Percentiles rank a stretch among this genome's conserved stretches.
Conservation (phyloP, 2,797 vertebrate species). For the Lithobates pipiens region DNA sequence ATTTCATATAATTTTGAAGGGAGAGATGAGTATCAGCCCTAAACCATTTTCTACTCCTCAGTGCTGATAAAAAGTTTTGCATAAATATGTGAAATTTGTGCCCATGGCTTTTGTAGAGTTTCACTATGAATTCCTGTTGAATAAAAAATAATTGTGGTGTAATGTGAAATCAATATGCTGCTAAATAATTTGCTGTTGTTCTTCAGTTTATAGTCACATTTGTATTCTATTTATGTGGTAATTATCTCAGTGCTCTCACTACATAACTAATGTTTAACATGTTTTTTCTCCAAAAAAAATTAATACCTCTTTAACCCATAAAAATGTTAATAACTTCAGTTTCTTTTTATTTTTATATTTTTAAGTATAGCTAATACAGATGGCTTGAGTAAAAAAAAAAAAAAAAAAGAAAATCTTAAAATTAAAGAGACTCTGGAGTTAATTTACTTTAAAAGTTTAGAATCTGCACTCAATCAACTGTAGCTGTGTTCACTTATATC, state of each 20-base stretch:
- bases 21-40: conserved; percentile 28
- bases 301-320: neutral
- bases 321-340: neutral
- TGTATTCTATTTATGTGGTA: neutral
- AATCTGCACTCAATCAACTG: no score
- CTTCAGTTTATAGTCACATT: neutral
- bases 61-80: conserved; percentile 33
- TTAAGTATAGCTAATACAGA: neutral
- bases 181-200: conserved; percentile 27
- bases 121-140: conserved; percentile 7
- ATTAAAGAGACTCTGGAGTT: no score
- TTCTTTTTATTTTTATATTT: neutral
- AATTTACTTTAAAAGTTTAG: no score
- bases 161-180: conserved; percentile 34
- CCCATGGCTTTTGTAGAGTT: conserved; percentile 12
- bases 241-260: neutral
- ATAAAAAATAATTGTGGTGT: conserved; percentile 29
- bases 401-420: no score
- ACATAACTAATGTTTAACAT: conserved; percentile 9
- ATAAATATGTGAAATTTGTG: conserved; percentile 42
- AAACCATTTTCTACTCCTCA: conserved; percentile 33
- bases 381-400: no score
- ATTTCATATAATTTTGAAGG: conserved; percentile 41
- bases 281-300: neutral
- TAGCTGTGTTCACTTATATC: no score